These are phyloP conservation scores for Salvator merianae DNA, from an alignment of 2,113 vertebrate genomes.

Conservation along the genomic window DNA sequence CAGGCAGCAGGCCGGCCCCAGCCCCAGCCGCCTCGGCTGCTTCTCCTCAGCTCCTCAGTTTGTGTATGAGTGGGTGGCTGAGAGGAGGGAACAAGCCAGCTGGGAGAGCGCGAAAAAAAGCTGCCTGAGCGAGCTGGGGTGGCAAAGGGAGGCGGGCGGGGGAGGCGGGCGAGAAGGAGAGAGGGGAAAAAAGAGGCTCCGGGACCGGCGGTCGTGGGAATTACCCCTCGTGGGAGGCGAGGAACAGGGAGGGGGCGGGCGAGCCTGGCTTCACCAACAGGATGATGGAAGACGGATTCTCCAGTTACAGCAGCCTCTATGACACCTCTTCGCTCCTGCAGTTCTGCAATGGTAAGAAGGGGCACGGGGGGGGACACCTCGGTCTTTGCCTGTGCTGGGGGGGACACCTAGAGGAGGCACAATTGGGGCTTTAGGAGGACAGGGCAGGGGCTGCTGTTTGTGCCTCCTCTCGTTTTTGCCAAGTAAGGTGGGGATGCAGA, in stretches of 20 bases:
- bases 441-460: not conserved
- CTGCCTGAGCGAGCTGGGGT: conserved; percentile 23
- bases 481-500: not conserved
- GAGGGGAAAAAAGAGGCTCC: not conserved
- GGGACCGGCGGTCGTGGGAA: conserved; percentile 1
- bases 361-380: not conserved
- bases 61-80: conserved; percentile 56
- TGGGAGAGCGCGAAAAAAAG: conserved; percentile 18
- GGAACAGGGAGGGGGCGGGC: not conserved
- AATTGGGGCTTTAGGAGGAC: no score
- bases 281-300: conserved; percentile 98
- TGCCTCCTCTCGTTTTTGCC: not conserved
- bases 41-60: conserved; percentile 62
- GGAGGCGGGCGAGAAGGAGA: not conserved
- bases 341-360: conserved; percentile 91
- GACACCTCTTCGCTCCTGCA: conserved; percentile 96
- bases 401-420: no score
- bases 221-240: not conserved
- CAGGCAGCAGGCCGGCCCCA: conserved; percentile 69
- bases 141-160: no score
- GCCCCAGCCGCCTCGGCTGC: conserved; percentile 61
- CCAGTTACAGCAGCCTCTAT: conserved; percentile 91
- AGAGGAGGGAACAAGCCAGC: conserved; percentile 53
- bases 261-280: conserved; percentile 68
- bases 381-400: no score